Evolutionary conservation across 2,113 vertebrate genomes (phyloP), one percentile per base, ranked within the genome.

Genomic region (Burhinus bistriatus): DNA sequence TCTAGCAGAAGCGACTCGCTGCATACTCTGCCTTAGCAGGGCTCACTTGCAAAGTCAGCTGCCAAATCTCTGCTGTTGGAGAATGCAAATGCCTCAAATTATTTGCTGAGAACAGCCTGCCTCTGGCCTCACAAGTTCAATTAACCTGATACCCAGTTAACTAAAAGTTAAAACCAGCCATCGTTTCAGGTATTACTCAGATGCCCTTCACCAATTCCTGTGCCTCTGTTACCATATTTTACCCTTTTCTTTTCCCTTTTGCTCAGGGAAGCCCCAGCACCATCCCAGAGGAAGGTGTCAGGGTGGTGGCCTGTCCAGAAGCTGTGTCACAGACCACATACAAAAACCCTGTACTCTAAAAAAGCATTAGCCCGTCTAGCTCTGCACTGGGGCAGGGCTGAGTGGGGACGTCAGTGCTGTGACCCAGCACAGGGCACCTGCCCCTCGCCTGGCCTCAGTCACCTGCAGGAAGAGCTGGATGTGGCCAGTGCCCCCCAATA

Each of bases 391-490:
- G 23, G 15, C 42, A 75, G 38, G 42, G 20, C 38, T 70, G n/a
- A 80, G 45, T 1, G 3, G 32, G 25, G 17, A 45, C 3, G 2
- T 25, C 11, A 0, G 3, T 6, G 5, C 20, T 1, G 0, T n/a
- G 51, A 66, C 18, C 32, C 15, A 55, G 18, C 64, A 30, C 13
- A 42, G 36, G 59, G 26, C 0, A 1, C 32, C 9, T 29, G 47
- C 7, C 52, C 20, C 14, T 68, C 2, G 0, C 32, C 20, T 32
- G 14, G 27, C 20, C 42, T 55, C 0, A 0, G 4, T 44, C 70
- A 83, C 32, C 59, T 73, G 34, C 1, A 5, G 19, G 17, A 79
- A 52, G 19, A 69, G 38, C 19, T 38, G 72, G 38, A 75, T n/a
- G 19, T 0, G 1, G 10, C 18, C 51, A 55, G 17, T n/a, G 55